These are phyloP conservation scores for Heterotis niloticus DNA, from an alignment of 2,113 vertebrate genomes.

Conservation along the genomic window DNA sequence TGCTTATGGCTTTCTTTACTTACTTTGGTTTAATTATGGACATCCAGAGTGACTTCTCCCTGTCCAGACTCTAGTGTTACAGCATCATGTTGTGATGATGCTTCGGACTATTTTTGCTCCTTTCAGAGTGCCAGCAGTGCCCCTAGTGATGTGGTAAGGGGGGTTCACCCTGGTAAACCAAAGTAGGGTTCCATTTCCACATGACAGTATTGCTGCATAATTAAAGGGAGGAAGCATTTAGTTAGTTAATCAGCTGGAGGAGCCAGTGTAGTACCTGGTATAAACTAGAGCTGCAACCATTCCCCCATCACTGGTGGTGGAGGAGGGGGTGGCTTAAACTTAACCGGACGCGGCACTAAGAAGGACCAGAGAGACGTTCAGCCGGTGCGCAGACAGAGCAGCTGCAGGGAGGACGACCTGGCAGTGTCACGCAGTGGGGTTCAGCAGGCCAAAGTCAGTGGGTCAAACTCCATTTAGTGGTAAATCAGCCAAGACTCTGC, in stretches of 20 bases:
- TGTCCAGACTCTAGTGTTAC: too few species aligned
- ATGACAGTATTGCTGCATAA: slow-evolving; percentile 80
- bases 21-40: slow-evolving; percentile 22
- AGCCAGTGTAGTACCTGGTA: too few species aligned
- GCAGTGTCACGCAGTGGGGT: background rate
- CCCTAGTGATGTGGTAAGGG: too few species aligned
- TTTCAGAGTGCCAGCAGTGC: background rate
- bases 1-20: slow-evolving; percentile 18
- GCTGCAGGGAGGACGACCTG: slow-evolving; percentile 36
- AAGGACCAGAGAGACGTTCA: too few species aligned
- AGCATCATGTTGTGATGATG: background rate
- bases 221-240: slow-evolving; percentile 35
- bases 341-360: too few species aligned
- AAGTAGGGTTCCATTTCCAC: slow-evolving; percentile 69
- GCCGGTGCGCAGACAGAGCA: too few species aligned
- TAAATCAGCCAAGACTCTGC: background rate
- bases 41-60: background rate
- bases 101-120: background rate
- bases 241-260: too few species aligned
- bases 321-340: too few species aligned
- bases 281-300: too few species aligned
- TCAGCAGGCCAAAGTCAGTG: background rate
- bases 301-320: too few species aligned
- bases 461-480: background rate
- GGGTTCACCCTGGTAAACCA: slow-evolving; percentile 61